phyloP scores from a whole-genome alignment of 1,140 invertebrate species.

The Drosophila kikkawai region DNA sequence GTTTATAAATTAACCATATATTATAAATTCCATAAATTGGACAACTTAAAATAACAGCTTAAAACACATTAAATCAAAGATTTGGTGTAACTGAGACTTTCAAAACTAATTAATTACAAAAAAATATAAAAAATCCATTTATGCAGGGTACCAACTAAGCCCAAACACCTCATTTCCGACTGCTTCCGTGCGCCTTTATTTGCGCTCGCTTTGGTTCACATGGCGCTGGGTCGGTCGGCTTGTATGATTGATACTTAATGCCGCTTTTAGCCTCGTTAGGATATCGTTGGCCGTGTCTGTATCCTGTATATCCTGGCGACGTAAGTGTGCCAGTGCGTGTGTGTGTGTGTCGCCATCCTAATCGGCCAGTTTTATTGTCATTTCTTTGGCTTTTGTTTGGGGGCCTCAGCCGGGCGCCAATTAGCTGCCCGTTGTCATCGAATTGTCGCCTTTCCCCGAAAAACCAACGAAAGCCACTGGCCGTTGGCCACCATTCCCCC shows the following conservation, averaged over 20 bases:
- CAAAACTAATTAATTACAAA: too few relatives aligned
- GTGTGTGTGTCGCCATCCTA: conserved; percentile 47
- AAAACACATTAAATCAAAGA: too few relatives aligned
- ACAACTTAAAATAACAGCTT: too few relatives aligned
- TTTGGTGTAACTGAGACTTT: too few relatives aligned
- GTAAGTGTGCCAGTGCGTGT: conserved; percentile 5
- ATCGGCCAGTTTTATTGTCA: conserved; percentile 72
- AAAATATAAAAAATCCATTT: too few relatives aligned
- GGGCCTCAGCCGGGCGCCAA: conserved; percentile 63
- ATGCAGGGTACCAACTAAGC: background rate
- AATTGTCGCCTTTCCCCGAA: conserved; percentile 33
- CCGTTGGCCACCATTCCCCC: background rate
- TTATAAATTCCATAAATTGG: too few relatives aligned
- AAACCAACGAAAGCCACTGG: background rate
- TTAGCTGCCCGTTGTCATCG: conserved; percentile 63
- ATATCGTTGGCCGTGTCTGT: conserved; percentile 58
- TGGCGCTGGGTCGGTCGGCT: conserved; percentile 41
- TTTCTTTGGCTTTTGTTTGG: conserved; percentile 76
- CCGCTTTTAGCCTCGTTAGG: conserved; percentile 77
- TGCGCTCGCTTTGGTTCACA: conserved; percentile 53
- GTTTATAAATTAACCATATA: too few relatives aligned
- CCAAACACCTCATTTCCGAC: background rate
- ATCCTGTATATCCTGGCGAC: conserved; percentile 12
- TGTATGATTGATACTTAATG: conserved; percentile 83
- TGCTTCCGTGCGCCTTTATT: conserved; percentile 52